A percentile compares a stretch with the other conserved stretches of the same genome.
Conservation (phyloP, 2,888 invertebrate genomes). For the Pristionchus japonicus region DNA sequence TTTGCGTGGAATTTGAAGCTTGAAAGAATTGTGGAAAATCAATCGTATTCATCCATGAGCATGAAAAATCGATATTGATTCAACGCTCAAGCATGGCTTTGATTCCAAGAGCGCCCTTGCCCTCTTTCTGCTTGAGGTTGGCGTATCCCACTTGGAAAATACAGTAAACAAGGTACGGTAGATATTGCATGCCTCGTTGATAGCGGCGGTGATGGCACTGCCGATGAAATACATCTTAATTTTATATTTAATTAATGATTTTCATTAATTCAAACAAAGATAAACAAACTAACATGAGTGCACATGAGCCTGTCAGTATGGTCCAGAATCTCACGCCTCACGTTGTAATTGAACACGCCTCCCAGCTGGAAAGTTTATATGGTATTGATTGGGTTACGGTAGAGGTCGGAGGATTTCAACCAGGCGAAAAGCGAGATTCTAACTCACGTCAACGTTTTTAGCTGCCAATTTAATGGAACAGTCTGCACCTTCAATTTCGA, state of each 20-base stretch:
- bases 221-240: background rate
- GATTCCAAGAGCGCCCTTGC: constrained; percentile 3
- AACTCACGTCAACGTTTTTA: too few relatives aligned
- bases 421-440: too few relatives aligned
- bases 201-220: background rate
- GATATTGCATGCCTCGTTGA: background rate
- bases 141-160: constrained; percentile 8
- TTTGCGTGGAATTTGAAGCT: background rate
- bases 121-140: constrained; percentile 2
- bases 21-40: background rate
- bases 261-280: background rate
- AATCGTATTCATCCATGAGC: too few relatives aligned
- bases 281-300: background rate
- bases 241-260: background rate
- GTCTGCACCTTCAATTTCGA: background rate
- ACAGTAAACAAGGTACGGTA: background rate
- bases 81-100: background rate
- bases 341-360: too few relatives aligned
- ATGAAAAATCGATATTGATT: background rate
- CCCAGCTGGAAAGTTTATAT: too few relatives aligned
- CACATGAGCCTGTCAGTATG: background rate
- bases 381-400: too few relatives aligned
- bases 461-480: too few relatives aligned
- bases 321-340: too few relatives aligned
- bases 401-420: too few relatives aligned